Evolutionary conservation across 2,888 invertebrate species (phyloP), one percentile per base, ranked within the genome.

Genomic region (Melanargia galathea): DNA sequence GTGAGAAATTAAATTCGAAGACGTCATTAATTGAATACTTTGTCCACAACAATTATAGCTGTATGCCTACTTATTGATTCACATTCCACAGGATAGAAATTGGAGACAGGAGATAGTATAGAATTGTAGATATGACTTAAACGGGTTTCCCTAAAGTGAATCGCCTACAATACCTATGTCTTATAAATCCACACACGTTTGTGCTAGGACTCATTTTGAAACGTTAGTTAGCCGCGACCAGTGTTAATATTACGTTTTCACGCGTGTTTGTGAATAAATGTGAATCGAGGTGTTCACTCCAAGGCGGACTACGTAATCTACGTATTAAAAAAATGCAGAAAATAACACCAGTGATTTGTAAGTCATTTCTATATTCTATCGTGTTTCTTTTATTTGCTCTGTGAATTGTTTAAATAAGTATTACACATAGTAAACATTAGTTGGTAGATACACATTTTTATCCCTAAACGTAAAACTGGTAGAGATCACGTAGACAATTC

Each of bases 131-230:
- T 60, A 60, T 64, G 60, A 64, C 64, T 45, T 60, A 43, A 57
- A 45, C 62, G 66, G 62, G 56, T 62, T 66, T 66, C 51, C 48
- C 63, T 62, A 61, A 56, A 66, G 63, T 57, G 51, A 64, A 61
- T 62, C 60, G 61, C 45, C 63, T 46, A 55, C 20, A 51, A 26
- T 24, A n/a, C n/a, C n/a, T 30, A 30, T 33, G 56, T 55, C 26
- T 62, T 64, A 66, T 63, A 67, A 66, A 55, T 62, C 57, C 24
- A 54, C 30, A 51, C 65, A 62, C 65, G 54, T 58, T 49, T 46
- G n/a, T 52, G 35, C 38, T 18, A 61, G 30, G 54, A 48, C 35
- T 54, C 65, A 62, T 45, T 62, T 33, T 55, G 24, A 56, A 59
- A 35, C 49, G 49, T 49, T 51, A 51, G 35, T 30, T 33, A 30